Base-by-base conservation (phyloP, 2,797 vertebrate genomes). In the Sylvilagus floridanus region DNA sequence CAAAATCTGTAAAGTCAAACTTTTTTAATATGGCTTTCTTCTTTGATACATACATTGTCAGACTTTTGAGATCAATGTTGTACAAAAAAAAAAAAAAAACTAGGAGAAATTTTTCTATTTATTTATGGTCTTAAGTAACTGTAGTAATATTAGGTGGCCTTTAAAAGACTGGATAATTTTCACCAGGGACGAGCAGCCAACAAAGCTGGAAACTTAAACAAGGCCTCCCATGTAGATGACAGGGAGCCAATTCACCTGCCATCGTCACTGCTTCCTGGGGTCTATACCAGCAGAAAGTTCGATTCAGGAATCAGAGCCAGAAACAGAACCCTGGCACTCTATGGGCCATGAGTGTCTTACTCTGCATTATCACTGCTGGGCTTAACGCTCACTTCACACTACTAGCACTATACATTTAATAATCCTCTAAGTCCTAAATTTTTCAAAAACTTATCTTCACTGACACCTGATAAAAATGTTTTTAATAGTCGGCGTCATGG, bases 391-490 rank as follows among this genome's bases (percentile, higher is more conserved):
- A 47, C 42, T 10, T 47, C n/a, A 77, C 0, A 71, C 32, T 72
- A 90, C 57, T 35, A 65, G 28, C 62, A 88, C 71, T 92, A 93
- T 87, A 76, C 84, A 89, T 5, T 65, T 86, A 89, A 66, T 63
- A 63, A 91, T 2, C 12, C 19, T 57, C 0, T 68, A 76, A 83
- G 69, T 63, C n/a, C 32, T 62, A 76, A 88, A 83, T 6, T 88
- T 6, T 37, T 92, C 69, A 91, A 90, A 95, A 68, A 19, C 76
- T 76, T 87, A 11, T 85, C 76, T 90, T 93, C 47, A 92, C 13
- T 95, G 71, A 93, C 57, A 92, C 69, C 66, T 82, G n/a, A 84
- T 68, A n/a, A 87, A 91, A 83, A 86, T 52, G 22, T 42, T 92
- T 90, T 95, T 84, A 76, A 69, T 11, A 91, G 47, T 4, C 35